Percentiles rank a stretch among this genome's conserved stretches.
These are phyloP conservation scores for Takifugu flavidus DNA, from an alignment of 2,113 vertebrate genomes.

Conservation along the genomic window DNA sequence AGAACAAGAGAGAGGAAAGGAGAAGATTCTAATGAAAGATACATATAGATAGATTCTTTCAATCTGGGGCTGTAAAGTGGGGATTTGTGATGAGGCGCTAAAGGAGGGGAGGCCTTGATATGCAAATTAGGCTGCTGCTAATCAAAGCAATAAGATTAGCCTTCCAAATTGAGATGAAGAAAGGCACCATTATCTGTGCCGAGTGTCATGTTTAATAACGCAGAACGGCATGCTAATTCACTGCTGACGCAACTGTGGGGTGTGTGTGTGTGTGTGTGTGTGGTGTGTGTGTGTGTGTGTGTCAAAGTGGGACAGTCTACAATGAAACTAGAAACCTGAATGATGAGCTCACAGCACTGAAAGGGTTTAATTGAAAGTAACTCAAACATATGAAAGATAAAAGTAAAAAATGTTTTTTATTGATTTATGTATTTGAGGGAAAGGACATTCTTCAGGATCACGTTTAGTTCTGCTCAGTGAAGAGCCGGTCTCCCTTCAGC, in stretches of 20 bases:
- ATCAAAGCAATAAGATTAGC: slow-evolving; percentile 85
- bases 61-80: slow-evolving; percentile 66
- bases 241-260: slow-evolving; percentile 59
- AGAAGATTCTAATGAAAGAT: slow-evolving; percentile 69
- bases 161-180: slow-evolving; percentile 84
- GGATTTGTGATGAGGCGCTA: slow-evolving; percentile 74
- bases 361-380: too few relatives aligned
- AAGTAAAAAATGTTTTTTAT: too few relatives aligned
- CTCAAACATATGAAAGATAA: too few relatives aligned
- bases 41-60: slow-evolving; percentile 71
- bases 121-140: slow-evolving; percentile 79
- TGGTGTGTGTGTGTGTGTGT: slow-evolving; percentile 9
- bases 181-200: slow-evolving; percentile 80
- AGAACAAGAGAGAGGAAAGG: slow-evolving; percentile 33
- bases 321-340: slow-evolving; percentile 2
- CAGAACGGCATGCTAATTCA: slow-evolving; percentile 76
- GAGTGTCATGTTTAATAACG: slow-evolving; percentile 84
- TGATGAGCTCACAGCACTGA: too few relatives aligned
- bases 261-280: slow-evolving; percentile 9
- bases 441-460: too few relatives aligned
- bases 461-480: too few relatives aligned
- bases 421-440: too few relatives aligned
- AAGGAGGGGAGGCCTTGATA: slow-evolving; percentile 79
- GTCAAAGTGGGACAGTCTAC: slow-evolving; percentile 10
- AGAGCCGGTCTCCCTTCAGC: too few relatives aligned